Evolutionary conservation across 2,797 vertebrate species (phyloP), one percentile per base, ranked within the genome.

Genomic region (Melanotaenia nigrans): DNA sequence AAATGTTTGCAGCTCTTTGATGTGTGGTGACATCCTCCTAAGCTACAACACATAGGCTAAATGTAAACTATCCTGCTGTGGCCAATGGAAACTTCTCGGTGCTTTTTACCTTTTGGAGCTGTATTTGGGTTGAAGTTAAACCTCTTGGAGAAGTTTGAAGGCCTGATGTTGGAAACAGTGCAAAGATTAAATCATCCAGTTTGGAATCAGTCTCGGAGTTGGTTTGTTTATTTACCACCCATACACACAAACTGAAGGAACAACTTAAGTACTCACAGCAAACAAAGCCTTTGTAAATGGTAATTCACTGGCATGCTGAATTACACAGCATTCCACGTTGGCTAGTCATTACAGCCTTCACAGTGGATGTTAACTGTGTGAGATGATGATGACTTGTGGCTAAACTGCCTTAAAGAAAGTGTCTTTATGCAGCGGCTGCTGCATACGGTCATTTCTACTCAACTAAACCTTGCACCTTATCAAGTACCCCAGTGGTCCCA

Each of bases 111-210:
- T 47, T 47, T 85, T 82, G 79, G 49, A 68, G 40, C 47, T 84
- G 78, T 80, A 65, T 80, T 87, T 82, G 68, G 64, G 66, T 78
- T 73, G 32, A 75, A 83, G 82, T 77, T 85, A 77, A 90, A 89
- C 81, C 79, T 83, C 87, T 90, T 61, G 14, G 57, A 83, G 70
- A 79, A 83, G 77, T 88, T 87, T 89, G 58, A 90, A 87, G 83
- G 84, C 77, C 61, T 82, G 81, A 75, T 84, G 83, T 81, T 90
- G 78, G 75, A 87, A 81, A 87, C 71, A 57, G 76, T 73, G 84
- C 62, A 69, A 78, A 81, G 72, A 93, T 87, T 92, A 93, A 92
- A 93, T 87, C 82, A 79, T 74, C 81, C 84, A 83, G 69, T 89
- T 87, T 85, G 71, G 85, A 87, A 84, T 72, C 64, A 74, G 11